These are phyloP conservation scores for Pseudomyrmex sp. DNA, from an alignment of 1,140 invertebrate species.

Conservation along the genomic window DNA sequence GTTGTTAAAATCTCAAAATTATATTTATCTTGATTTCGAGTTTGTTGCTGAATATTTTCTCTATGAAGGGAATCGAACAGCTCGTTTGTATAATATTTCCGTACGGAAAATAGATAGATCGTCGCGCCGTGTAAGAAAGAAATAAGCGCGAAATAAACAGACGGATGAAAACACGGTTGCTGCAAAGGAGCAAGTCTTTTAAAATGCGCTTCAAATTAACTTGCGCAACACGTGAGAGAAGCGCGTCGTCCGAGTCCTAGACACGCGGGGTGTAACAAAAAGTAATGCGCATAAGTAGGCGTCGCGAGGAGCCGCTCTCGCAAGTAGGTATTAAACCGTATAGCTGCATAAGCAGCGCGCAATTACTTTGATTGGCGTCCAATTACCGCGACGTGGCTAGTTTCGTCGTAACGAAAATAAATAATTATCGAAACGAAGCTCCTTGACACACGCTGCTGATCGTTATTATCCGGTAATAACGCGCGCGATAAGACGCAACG, in stretches of 20 bases:
- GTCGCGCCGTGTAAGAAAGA: slow-evolving; percentile 5
- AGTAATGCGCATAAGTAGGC: not conserved
- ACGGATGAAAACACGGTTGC: slow-evolving; percentile 21
- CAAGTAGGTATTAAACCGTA: not conserved
- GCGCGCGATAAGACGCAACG: slow-evolving; percentile 12
- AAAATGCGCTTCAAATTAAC: slow-evolving; percentile 48
- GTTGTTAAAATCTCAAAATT: no score
- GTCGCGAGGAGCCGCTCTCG: slow-evolving; percentile 16
- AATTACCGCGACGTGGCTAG: slow-evolving; percentile 35
- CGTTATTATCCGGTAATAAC: slow-evolving; percentile 25
- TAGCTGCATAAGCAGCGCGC: not conserved
- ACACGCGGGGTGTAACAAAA: slow-evolving; percentile 31
- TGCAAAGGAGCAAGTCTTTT: slow-evolving; percentile 16
- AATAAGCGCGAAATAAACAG: slow-evolving; percentile 43
- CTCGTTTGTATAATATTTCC: no score
- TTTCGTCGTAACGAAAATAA: slow-evolving; percentile 58
- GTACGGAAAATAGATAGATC: no score
- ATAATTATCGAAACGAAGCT: slow-evolving; percentile 43
- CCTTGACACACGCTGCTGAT: not conserved
- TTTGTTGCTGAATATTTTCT: not conserved
- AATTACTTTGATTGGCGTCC: slow-evolving; percentile 57
- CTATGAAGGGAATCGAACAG: slow-evolving; percentile 7
- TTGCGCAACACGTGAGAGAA: slow-evolving; percentile 17
- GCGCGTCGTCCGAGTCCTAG: not conserved
- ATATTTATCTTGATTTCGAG: no score